Evolutionary conservation across 2,113 vertebrate species (phyloP).

Genomic region (Callorhinus ursinus): DNA sequence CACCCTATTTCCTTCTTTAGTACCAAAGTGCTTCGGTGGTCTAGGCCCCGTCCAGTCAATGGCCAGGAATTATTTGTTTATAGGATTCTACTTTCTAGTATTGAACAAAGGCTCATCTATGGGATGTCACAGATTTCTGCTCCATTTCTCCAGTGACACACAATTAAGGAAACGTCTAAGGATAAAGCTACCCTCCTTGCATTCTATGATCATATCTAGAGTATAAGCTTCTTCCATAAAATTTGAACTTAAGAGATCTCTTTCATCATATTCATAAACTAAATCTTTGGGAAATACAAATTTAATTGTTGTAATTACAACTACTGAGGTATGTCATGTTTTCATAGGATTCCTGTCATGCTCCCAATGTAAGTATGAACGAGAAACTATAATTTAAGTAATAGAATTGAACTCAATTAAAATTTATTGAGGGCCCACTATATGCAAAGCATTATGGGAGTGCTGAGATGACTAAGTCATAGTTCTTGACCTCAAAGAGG

Average conservation of each 20-base stretch:
- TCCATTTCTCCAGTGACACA: background rate
- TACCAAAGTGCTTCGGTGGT: background rate
- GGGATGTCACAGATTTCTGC: background rate
- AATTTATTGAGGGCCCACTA: background rate
- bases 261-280: background rate
- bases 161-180: background rate
- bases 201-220: background rate
- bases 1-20: background rate
- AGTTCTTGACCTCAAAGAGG: background rate
- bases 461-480: background rate
- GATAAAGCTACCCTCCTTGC: background rate
- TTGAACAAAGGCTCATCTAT: background rate
- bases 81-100: background rate
- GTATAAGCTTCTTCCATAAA: background rate
- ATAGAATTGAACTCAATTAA: background rate
- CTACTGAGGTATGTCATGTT: background rate
- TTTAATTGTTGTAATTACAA: background rate
- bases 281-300: background rate
- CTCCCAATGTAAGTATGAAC: background rate
- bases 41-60: background rate
- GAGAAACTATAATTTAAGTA: background rate
- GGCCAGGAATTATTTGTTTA: background rate
- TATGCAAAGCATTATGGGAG: background rate
- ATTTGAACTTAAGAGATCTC: conserved; percentile 7
- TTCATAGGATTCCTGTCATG: background rate